Evolutionary conservation across 2,113 vertebrate species (phyloP).

Genomic region (Parus major): DNA sequence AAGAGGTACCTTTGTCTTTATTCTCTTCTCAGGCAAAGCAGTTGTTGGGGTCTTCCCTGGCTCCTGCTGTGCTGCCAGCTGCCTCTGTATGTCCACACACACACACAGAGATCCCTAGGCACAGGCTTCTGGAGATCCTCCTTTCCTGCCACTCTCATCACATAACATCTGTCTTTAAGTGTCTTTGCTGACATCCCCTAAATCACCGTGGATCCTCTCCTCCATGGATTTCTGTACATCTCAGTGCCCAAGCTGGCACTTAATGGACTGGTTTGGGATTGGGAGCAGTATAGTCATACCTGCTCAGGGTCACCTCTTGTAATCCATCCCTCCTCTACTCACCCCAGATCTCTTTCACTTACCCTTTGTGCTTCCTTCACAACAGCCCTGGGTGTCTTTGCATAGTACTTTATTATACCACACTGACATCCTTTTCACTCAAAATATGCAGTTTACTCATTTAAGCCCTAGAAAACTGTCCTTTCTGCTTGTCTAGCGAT

Average conservation of each 20-base stretch:
- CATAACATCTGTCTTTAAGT: neutral
- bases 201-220: neutral
- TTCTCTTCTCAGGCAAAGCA: neutral
- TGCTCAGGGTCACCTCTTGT: neutral
- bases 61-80: neutral
- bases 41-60: fast-evolving
- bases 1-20: neutral
- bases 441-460: neutral
- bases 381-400: neutral
- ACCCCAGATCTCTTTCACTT: neutral
- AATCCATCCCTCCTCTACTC: neutral
- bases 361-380: neutral
- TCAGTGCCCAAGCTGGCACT: neutral
- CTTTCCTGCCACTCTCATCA: neutral
- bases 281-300: neutral
- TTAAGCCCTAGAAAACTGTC: neutral
- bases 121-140: neutral
- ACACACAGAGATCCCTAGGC: neutral
- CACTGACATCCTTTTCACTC: neutral
- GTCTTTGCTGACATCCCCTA: neutral
- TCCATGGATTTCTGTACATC: neutral
- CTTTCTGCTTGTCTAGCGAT: neutral
- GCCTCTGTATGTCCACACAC: neutral
- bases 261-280: neutral
- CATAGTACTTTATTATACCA: neutral